Conservation (phyloP, 1,140 invertebrate genomes). For the Nilaparvata lugens region DNA sequence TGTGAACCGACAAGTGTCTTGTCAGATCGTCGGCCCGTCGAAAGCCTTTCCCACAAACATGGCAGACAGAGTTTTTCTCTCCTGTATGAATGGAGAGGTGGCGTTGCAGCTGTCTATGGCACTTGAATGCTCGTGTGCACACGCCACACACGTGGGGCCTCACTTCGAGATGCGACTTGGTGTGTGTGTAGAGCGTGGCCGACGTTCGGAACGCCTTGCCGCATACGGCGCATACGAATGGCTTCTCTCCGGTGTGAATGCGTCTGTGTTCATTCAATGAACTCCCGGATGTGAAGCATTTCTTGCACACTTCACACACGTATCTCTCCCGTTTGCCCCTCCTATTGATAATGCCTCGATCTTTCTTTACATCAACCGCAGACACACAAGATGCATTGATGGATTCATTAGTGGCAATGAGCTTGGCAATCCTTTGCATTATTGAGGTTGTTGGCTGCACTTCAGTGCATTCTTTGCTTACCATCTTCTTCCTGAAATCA, state of each 20-base stretch:
- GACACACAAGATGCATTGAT: no score
- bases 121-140: conserved; percentile 48
- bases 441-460: background rate
- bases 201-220: conserved; percentile 46
- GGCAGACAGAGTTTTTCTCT: conserved; percentile 36
- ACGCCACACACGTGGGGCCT: conserved; percentile 51
- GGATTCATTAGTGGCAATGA: background rate
- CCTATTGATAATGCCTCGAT: no score
- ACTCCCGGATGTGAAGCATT: conserved; percentile 40
- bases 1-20: conserved; percentile 41
- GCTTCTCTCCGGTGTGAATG: conserved; percentile 50
- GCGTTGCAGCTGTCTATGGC: conserved; percentile 50
- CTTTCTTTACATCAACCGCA: background rate
- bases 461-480: conserved; percentile 1
- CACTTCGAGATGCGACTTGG: conserved; percentile 48
- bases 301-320: conserved; percentile 41
- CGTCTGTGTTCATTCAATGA: conserved; percentile 41
- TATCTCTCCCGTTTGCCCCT: no score
- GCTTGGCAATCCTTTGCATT: background rate
- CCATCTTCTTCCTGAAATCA: background rate
- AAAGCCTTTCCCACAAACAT: conserved; percentile 43
- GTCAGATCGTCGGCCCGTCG: conserved; percentile 40
- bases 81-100: conserved; percentile 35
- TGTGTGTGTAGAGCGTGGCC: conserved; percentile 44
- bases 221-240: conserved; percentile 50